Evolutionary conservation across 2,888 invertebrate genomes (phyloP).

Genomic region (Clunio marinus): DNA sequence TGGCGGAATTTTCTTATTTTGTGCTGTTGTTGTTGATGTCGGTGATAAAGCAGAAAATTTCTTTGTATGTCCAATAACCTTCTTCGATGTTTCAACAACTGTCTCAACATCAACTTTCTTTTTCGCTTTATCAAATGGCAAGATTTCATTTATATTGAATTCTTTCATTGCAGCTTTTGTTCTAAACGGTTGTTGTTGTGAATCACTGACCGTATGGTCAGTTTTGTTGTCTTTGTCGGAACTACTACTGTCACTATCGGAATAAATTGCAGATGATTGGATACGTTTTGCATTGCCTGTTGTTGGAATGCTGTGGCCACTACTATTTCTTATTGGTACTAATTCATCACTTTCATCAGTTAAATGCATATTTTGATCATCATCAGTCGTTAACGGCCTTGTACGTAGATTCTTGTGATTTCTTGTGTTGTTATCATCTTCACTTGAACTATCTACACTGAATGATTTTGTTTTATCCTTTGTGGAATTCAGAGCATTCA

Average conservation of each 20-base stretch:
- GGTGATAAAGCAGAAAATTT: neutral
- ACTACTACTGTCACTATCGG: slow-evolving; percentile 63
- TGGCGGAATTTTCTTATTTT: slow-evolving; percentile 38
- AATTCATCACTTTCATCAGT: slow-evolving; percentile 72
- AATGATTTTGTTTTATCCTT: neutral
- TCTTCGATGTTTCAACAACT: slow-evolving; percentile 24
- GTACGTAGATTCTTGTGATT: slow-evolving; percentile 48
- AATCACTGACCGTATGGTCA: slow-evolving; percentile 64
- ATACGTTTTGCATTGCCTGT: slow-evolving; percentile 53
- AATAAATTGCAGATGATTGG: slow-evolving; percentile 71
- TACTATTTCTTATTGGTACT: slow-evolving; percentile 57
- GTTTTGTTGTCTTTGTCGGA: slow-evolving; percentile 54
- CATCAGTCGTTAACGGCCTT: slow-evolving; percentile 66
- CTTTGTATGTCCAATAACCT: too few species aligned
- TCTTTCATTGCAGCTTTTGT: slow-evolving; percentile 84
- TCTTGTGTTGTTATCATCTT: slow-evolving; percentile 53
- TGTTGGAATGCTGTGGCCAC: slow-evolving; percentile 45
- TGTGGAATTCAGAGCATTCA: slow-evolving; percentile 36
- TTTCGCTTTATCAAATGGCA: slow-evolving; percentile 18
- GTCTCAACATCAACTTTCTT: too few species aligned
- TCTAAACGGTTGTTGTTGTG: slow-evolving; percentile 64
- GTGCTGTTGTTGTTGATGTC: neutral
- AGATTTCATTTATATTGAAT: slow-evolving; percentile 57
- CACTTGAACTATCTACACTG: slow-evolving; percentile 57
- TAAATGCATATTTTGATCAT: slow-evolving; percentile 63